Evolutionary conservation across 2,888 invertebrate species (phyloP).

Genomic region (Pediacus dermestoides): DNA sequence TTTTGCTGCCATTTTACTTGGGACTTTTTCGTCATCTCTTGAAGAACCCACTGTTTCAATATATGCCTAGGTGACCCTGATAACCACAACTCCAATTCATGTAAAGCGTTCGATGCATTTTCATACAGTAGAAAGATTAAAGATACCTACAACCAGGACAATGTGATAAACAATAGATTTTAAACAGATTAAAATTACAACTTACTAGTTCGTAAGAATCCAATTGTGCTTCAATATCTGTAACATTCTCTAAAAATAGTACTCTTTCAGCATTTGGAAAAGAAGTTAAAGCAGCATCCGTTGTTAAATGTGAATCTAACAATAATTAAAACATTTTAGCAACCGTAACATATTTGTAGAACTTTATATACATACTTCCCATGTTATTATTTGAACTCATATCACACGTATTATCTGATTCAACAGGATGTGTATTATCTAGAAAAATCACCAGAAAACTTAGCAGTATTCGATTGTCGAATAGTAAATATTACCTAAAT

Average conservation of each 20-base stretch:
- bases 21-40: no score
- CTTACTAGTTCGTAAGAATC: slow-evolving; percentile 50
- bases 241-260: slow-evolving; percentile 38
- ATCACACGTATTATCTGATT: no score
- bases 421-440: no score
- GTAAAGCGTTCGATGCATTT: slow-evolving; percentile 30
- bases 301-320: no score
- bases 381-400: no score
- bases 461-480: no score
- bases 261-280: slow-evolving; percentile 14
- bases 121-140: slow-evolving; percentile 42
- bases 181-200: slow-evolving; percentile 8
- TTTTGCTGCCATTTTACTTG: slow-evolving; percentile 50
- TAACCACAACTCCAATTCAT: slow-evolving; percentile 25
- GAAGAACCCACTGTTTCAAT: slow-evolving; percentile 37
- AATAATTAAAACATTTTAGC: no score
- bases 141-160: slow-evolving; percentile 38
- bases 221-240: slow-evolving; percentile 49
- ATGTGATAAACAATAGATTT: slow-evolving; percentile 9
- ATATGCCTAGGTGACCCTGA: slow-evolving; percentile 23
- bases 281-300: slow-evolving; percentile 21
- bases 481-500: no score
- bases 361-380: no score
- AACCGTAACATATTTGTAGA: no score
- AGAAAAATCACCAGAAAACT: no score